These are phyloP conservation scores for Criorhina ranunculi DNA, from an alignment of 2,888 invertebrate genomes.

Conservation along the genomic window DNA sequence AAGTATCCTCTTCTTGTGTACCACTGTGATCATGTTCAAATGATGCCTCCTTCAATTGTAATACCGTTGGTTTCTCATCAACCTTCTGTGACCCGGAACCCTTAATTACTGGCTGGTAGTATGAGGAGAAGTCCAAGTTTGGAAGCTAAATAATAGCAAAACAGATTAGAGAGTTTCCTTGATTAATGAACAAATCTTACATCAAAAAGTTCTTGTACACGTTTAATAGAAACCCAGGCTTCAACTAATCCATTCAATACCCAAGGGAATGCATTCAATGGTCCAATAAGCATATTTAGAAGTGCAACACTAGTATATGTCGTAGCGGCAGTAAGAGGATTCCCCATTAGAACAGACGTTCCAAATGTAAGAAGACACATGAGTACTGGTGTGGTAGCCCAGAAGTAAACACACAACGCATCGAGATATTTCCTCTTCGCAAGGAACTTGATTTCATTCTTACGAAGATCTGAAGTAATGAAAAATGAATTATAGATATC, in stretches of 20 bases:
- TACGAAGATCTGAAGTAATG: constrained; percentile 86
- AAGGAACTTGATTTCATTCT: constrained; percentile 90
- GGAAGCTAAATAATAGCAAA: constrained; percentile 78
- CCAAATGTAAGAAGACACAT: constrained; percentile 94
- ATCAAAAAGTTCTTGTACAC: constrained; percentile 92
- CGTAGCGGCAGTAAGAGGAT: constrained; percentile 93
- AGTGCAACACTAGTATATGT: constrained; percentile 98
- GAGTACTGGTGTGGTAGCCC: constrained; percentile 98
- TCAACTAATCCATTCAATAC: constrained; percentile 98
- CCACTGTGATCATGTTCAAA: constrained; percentile 84
- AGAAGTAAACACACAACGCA: constrained; percentile 98
- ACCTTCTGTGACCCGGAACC: constrained; percentile 79
- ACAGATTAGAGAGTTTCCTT: neutral
- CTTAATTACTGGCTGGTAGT: constrained; percentile 82
- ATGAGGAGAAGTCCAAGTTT: constrained; percentile 83
- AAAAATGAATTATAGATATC: neutral
- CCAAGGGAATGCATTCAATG: constrained; percentile 99
- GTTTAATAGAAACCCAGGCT: constrained; percentile 96
- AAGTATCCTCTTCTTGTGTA: constrained; percentile 60
- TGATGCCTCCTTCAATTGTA: constrained; percentile 86
- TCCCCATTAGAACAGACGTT: constrained; percentile 91
- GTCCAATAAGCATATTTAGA: constrained; percentile 97
- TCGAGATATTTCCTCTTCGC: constrained; percentile 97
- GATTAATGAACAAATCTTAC: constrained; percentile 85
- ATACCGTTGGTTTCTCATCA: constrained; percentile 86